Conservation (phyloP, 2,113 vertebrate species). For the Anolis carolinensis region DNA sequence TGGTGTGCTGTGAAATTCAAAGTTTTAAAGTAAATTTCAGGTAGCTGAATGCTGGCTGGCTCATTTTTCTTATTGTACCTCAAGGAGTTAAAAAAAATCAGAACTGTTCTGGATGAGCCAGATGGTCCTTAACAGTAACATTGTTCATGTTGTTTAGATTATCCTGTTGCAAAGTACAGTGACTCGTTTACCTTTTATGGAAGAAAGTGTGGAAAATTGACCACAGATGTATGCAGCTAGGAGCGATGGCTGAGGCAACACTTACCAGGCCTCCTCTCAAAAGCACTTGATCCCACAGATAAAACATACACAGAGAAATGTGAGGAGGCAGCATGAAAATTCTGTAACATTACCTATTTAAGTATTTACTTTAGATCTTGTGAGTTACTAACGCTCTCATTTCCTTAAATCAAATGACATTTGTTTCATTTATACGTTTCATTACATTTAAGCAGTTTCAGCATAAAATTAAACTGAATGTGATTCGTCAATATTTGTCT, state of each 20-base stretch:
- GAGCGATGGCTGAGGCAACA: constrained; percentile 78
- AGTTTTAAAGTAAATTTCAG: constrained; percentile 48
- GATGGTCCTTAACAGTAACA: constrained; percentile 83
- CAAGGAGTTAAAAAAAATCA: constrained; percentile 83
- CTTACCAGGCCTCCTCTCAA: constrained; percentile 78
- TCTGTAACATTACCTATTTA: constrained; percentile 67
- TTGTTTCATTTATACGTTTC: constrained; percentile 39
- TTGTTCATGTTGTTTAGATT: constrained; percentile 87
- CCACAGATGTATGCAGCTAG: constrained; percentile 83
- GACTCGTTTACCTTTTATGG: constrained; percentile 87
- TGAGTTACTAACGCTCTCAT: constrained; percentile 49
- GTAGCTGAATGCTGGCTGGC: constrained; percentile 15
- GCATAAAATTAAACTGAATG: constrained; percentile 60
- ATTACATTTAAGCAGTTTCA: constrained; percentile 38
- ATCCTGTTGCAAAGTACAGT: constrained; percentile 80
- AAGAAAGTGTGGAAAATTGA: constrained; percentile 87
- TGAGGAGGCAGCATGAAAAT: constrained; percentile 65
- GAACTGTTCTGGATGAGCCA: constrained; percentile 76
- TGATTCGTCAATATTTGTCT: constrained; percentile 35
- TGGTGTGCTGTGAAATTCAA: constrained; percentile 27
- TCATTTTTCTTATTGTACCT: constrained; percentile 66
- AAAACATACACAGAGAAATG: constrained; percentile 81
- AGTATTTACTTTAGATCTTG: constrained; percentile 70
- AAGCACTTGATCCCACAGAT: constrained; percentile 76
- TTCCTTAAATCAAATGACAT: constrained; percentile 65